phyloP scores from a whole-genome alignment of 2,113 vertebrate genomes.

The Morone chrysops region DNA sequence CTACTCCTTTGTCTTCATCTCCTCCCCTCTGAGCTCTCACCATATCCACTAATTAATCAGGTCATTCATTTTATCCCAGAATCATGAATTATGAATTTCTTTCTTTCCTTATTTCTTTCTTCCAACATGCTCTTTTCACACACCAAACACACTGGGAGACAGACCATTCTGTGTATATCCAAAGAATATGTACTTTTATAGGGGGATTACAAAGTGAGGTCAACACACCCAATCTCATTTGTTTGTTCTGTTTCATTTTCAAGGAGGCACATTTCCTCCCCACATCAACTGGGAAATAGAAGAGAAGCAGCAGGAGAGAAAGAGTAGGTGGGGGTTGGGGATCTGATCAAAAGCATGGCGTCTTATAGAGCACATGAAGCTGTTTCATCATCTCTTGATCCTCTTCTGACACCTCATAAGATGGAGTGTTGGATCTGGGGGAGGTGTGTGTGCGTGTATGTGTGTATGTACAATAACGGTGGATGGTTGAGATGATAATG shows the following conservation, averaged over 20 bases:
- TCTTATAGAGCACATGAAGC: conserved; percentile 54
- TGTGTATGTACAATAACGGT: conserved; percentile 13
- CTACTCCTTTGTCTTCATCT: conserved; percentile 23
- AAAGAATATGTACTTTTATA: conserved; percentile 17
- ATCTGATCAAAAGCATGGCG: conserved; percentile 51
- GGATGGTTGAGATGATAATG: conserved; percentile 45
- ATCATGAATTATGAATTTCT: conserved; percentile 54
- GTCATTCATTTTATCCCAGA: conserved; percentile 51
- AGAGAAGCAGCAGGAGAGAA: conserved; percentile 38
- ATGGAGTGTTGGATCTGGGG: conserved; percentile 43
- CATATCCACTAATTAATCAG: conserved; percentile 61
- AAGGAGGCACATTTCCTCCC: conserved; percentile 53
- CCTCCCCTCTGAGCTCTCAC: conserved; percentile 22
- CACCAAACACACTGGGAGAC: conserved; percentile 13
- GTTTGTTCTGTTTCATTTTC: conserved; percentile 77
- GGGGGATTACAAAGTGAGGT: conserved; percentile 70
- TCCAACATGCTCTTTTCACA: not conserved
- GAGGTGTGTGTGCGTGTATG: conserved; percentile 10
- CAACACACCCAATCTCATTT: conserved; percentile 71
- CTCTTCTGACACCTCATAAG: conserved; percentile 55
- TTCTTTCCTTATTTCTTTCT: not conserved
- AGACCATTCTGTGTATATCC: conserved; percentile 9
- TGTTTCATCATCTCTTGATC: conserved; percentile 68
- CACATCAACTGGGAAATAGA: conserved; percentile 46
- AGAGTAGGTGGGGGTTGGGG: conserved; percentile 14